These are phyloP conservation scores for Tipula lateralis DNA, from an alignment of 2,888 invertebrate genomes.

Conservation along the genomic window DNA sequence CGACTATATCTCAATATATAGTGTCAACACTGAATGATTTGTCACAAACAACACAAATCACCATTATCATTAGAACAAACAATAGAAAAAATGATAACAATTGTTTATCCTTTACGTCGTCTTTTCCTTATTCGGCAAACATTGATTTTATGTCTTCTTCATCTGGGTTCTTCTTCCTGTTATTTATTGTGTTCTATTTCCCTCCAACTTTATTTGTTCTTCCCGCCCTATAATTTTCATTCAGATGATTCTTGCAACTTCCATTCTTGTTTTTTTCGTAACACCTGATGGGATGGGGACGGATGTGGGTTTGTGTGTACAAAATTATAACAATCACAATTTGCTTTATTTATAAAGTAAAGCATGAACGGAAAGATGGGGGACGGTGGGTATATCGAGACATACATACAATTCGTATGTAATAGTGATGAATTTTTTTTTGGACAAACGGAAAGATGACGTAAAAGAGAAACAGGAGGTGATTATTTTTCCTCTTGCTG, in stretches of 20 bases:
- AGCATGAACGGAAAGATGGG: background rate
- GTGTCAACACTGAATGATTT: background rate
- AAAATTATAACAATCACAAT: constrained; percentile 8
- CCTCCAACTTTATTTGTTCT: background rate
- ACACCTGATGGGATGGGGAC: background rate
- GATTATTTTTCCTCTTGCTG: background rate
- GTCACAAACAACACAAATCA: constrained; percentile 14
- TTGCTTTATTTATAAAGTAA: background rate
- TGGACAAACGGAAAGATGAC: background rate
- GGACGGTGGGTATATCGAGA: background rate
- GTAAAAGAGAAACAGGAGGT: background rate
- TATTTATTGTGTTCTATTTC: background rate
- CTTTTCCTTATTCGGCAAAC: background rate
- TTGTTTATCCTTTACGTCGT: constrained; percentile 1
- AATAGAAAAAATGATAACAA: constrained; percentile 11
- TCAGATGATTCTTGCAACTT: background rate
- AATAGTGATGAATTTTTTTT: background rate
- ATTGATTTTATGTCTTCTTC: constrained; percentile 5
- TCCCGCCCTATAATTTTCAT: background rate
- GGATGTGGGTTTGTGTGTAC: background rate
- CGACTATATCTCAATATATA: background rate
- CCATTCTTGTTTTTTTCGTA: background rate
- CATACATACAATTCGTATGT: background rate
- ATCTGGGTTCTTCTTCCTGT: too few relatives aligned
- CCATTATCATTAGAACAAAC: constrained; percentile 15